Evolutionary conservation across 2,113 vertebrate species (phyloP), one percentile per base, ranked within the genome.

Genomic region (Opisthocomus hoazin): DNA sequence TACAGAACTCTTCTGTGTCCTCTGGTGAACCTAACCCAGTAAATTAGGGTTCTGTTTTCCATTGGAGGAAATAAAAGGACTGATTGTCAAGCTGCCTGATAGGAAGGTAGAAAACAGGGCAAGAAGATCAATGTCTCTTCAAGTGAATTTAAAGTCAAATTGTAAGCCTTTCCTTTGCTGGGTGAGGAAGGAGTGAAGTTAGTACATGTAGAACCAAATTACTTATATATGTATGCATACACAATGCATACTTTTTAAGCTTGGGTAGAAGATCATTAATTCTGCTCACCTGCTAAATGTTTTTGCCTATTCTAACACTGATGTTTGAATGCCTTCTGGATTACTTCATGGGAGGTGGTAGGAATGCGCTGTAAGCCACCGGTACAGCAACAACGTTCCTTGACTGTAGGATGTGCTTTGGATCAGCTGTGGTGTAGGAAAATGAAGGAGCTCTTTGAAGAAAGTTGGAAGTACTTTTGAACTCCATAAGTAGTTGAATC

Each of bases 1-100:
- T 71, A 73, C 74, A 54, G 89, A 96, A 87, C 94, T 93, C 84
- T 95, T 84, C 20, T 68, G 60, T 97, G 97, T 97, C 97, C 97
- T 98, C 89, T 91, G 91, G 84, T 97, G 97, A 98, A 96, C 97
- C 70, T 74, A 90, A 89, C 91, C 95, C 70, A 65, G 94, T 97
- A 97, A 96, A 96, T 96, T 96, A 97, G 76, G 94, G 93, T 93
- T 87, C 93, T 94, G 83, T 95, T 97, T 96, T 96, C 94, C 93
- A 97, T 87, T 94, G 87, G 95, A 95, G 95, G 96, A 96, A 97
- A 81, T 97, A 96, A 95, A 96, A 85, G 88, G 93, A 57, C 89
- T 91, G 56, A 56, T 88, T 97, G 77, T 93, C 87, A 87, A 84
- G 81, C 87, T 91, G 58, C 61, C 43, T 82, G 10, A 54, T 77